Evolutionary conservation across 2,113 vertebrate genomes (phyloP), one percentile per base, ranked within the genome.

Genomic region (Rhynchomys soricoides): DNA sequence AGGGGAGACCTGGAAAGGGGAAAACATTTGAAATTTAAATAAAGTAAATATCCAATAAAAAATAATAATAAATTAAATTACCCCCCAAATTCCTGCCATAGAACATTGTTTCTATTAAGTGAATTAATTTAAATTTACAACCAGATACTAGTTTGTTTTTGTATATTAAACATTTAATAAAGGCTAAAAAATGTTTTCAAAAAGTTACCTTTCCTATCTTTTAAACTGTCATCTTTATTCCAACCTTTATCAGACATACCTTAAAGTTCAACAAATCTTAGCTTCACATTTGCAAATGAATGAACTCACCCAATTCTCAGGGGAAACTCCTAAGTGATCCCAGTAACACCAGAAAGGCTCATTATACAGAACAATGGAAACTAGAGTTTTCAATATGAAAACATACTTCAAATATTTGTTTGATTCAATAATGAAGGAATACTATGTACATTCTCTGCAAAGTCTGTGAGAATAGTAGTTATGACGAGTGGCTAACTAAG

Each of bases 231-330:
- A 48, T 71, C 59, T 71, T 70, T 94, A 77, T 77, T 48, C 1
- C 86, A 87, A 22, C 11, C 31, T 37, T 87, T 89, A 82, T 26
- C 22, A 40, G 43, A 86, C 17, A 64, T 3, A 87, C 12, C 12
- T 94, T 24, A 90, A 64, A n/a, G n/a, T 40, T 78, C 66, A 90
- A 95, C 10, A 93, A 95, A 83, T 22, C 26, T 62, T n/a, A 77
- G 11, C 31, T 83, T 90, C 68, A 88, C 21, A 78, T 34, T 86
- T 74, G 57, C 4, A 87, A 78, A 29, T 74, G 4, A 37, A 34
- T 26, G 16, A 16, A 74, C 5, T n/a, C 75, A 93, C 4, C 11
- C 5, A 13, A 57, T 57, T 16, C 22, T 59, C n/a, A 29, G 70
- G 5, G 37, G 83, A 85, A 68, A 79, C 8, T 77, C 31, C 11